Percentiles rank a stretch among this genome's conserved stretches.
Conservation (phyloP, 2,888 invertebrate species). For the Volucella inflata region DNA sequence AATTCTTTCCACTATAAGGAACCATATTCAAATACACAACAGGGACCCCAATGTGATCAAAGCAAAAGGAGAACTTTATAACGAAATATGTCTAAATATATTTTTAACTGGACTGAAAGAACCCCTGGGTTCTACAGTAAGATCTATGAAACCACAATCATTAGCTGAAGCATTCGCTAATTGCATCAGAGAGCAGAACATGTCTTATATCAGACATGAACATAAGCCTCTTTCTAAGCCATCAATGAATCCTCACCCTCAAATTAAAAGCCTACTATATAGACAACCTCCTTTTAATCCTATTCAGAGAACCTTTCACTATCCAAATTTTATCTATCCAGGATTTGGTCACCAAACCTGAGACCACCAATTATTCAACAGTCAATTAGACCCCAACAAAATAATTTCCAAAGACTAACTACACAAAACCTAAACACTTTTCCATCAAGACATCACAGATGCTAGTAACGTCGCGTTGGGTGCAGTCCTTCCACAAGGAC, state of each 20-base stretch:
- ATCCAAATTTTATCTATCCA: not conserved
- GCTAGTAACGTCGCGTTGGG: conserved; percentile 24
- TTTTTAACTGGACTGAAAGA: conserved; percentile 13
- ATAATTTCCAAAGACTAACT: not conserved
- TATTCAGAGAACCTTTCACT: not conserved
- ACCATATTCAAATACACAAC: conserved; percentile 51
- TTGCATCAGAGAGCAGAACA: conserved; percentile 5
- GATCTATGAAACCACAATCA: conserved; percentile 7
- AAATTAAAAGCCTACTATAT: not conserved
- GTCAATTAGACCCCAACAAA: conserved; percentile 12
- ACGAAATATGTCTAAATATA: conserved; percentile 16
- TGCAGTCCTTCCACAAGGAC: conserved; percentile 18
- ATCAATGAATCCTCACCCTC: not conserved
- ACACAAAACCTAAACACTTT: not conserved
- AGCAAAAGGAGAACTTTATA: conserved; percentile 13
- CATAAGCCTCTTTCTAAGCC: conserved; percentile 8
- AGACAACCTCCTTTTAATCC: not conserved
- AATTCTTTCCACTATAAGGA: conserved; percentile 48
- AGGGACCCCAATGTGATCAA: conserved; percentile 18
- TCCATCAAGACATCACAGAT: conserved; percentile 18
- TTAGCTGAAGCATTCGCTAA: conserved; percentile 12
- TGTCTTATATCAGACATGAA: conserved; percentile 6
- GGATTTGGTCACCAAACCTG: not conserved
- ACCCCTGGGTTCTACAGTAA: conserved; percentile 14
- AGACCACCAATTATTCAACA: conserved; percentile 12